Percentiles rank a stretch among this genome's conserved stretches.
Evolutionary conservation across 2,797 vertebrate species (phyloP).

Genomic region (Cossypha heuglini): DNA sequence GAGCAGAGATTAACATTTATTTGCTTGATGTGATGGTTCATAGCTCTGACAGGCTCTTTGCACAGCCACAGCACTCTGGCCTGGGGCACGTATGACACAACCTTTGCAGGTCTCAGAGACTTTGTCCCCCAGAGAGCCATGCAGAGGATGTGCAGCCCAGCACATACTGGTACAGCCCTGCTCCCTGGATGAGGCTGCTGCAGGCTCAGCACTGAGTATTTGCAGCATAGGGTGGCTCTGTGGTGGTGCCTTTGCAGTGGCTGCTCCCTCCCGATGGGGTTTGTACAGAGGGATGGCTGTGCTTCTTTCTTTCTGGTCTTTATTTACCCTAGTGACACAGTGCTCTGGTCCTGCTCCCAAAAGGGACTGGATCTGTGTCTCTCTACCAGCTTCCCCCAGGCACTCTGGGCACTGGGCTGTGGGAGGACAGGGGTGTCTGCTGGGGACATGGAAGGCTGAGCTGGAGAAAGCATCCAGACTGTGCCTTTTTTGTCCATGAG

Average conservation of each 20-base stretch:
- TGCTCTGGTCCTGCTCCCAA: not conserved
- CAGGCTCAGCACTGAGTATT: not conserved
- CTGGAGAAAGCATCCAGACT: not conserved
- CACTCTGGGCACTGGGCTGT: accelerated
- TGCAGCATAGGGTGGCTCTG: not conserved
- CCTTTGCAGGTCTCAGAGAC: not conserved
- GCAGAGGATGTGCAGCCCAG: not conserved
- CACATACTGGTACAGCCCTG: accelerated
- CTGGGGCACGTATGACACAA: accelerated
- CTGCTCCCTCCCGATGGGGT: accelerated
- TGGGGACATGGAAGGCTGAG: not conserved
- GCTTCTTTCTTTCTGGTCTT: not conserved
- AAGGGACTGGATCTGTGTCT: not conserved
- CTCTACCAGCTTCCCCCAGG: not conserved
- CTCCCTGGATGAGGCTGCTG: not conserved
- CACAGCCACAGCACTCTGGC: not conserved
- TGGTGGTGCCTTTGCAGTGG: accelerated
- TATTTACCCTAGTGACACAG: not conserved
- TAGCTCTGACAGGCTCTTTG: not conserved
- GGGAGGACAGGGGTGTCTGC: not conserved
- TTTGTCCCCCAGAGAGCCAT: accelerated
- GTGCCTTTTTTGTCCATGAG: not conserved
- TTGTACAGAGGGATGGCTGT: accelerated
- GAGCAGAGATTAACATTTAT: not conserved
- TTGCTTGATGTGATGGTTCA: not conserved